These are phyloP conservation scores for Eumaeus atala DNA, from an alignment of 1,140 invertebrate genomes.

Conservation along the genomic window DNA sequence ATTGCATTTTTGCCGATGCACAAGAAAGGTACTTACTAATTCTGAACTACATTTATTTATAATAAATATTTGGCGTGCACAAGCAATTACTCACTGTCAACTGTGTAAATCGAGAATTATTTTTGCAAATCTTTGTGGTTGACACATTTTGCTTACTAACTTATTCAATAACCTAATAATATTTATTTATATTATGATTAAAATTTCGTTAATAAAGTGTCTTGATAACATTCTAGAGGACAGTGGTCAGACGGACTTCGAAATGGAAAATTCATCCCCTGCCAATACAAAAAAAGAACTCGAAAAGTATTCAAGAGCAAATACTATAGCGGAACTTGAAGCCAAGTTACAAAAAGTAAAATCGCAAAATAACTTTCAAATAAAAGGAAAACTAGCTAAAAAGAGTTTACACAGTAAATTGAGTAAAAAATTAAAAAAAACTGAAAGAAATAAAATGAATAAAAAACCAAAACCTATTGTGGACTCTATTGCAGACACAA, in stretches of 20 bases:
- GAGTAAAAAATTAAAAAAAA: constrained; percentile 61
- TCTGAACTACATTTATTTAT: not conserved
- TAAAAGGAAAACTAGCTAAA: constrained; percentile 60
- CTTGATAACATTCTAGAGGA: constrained; percentile 36
- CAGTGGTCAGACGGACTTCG: constrained; percentile 43
- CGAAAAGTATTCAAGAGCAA: constrained; percentile 43
- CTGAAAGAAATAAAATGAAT: constrained; percentile 41
- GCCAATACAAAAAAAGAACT: constrained; percentile 22
- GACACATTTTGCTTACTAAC: no score
- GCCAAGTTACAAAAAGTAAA: constrained; percentile 62
- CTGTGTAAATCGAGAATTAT: no score
- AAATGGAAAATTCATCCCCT: constrained; percentile 37
- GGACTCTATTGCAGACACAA: constrained; percentile 21
- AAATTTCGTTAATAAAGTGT: not conserved
- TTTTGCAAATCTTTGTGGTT: no score
- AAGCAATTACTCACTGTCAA: no score
- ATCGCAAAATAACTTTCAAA: constrained; percentile 53
- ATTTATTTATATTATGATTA: not conserved
- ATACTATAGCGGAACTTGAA: constrained; percentile 53
- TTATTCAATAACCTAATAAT: no score
- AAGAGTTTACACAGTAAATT: constrained; percentile 63
- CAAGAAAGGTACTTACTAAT: constrained; percentile 35
- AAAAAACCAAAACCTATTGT: constrained; percentile 39
- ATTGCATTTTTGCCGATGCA: constrained; percentile 41
- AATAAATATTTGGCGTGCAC: not conserved